A percentile compares a stretch with the other conserved stretches of the same genome.
Conservation (phyloP, 2,113 vertebrate species). For the Sylvia atricapilla region DNA sequence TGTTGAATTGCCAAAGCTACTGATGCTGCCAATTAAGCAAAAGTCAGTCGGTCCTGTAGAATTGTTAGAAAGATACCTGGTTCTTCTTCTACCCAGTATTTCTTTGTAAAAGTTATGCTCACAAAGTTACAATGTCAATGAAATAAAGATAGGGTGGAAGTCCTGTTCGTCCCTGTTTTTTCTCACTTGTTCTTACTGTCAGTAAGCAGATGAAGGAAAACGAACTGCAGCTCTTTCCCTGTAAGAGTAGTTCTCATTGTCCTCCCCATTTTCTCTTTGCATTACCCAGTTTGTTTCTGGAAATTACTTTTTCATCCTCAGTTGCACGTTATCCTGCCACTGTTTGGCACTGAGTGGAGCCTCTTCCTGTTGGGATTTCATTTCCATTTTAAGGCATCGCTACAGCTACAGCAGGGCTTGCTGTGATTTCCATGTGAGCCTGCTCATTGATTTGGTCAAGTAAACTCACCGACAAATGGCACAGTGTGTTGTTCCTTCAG, state of each 20-base stretch:
- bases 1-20: not conserved
- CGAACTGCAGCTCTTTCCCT: not conserved
- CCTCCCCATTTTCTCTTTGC: not conserved
- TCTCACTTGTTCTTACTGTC: not conserved
- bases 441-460: not conserved
- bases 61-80: not conserved
- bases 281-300: not conserved
- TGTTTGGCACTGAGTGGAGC: not conserved
- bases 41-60: not conserved
- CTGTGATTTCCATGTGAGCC: not conserved
- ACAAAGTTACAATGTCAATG: not conserved
- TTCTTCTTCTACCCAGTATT: not conserved
- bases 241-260: not conserved
- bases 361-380: not conserved
- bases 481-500: not conserved
- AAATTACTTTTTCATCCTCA: not conserved
- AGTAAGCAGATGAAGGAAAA: not conserved
- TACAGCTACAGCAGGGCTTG: not conserved
- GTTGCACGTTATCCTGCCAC: not conserved
- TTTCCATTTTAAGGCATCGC: slow-evolving; percentile 14
- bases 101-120: not conserved
- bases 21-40: not conserved
- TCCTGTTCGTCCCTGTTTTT: not conserved
- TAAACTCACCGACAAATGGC: not conserved
- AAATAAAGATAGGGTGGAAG: not conserved